Evolutionary conservation across 2,797 vertebrate species (phyloP).

Genomic region (Alfaro cultratus): DNA sequence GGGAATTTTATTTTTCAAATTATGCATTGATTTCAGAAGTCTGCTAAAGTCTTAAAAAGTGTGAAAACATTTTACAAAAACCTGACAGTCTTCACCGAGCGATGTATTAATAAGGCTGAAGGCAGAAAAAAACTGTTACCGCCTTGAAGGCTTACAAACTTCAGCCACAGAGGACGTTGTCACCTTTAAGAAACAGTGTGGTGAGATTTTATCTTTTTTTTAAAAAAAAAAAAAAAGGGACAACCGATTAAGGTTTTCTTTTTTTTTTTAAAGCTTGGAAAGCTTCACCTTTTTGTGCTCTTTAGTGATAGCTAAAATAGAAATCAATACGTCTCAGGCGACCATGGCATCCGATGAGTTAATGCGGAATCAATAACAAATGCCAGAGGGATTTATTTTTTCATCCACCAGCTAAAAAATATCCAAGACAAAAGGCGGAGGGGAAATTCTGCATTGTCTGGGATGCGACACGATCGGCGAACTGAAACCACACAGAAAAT

Average conservation of each 20-base stretch:
- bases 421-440: slow-evolving; percentile 16
- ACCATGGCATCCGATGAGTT: slow-evolving; percentile 62
- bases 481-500: slow-evolving; percentile 29
- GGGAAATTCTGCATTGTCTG: slow-evolving; percentile 12
- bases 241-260: slow-evolving; percentile 50
- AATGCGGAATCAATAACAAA: slow-evolving; percentile 78
- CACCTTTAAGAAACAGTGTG: slow-evolving; percentile 13
- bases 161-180: neutral
- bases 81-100: neutral
- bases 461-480: slow-evolving; percentile 43
- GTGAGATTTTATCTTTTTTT: neutral
- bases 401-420: slow-evolving; percentile 59
- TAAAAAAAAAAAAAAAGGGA: too few relatives aligned
- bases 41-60: neutral
- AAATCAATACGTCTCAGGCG: slow-evolving; percentile 76
- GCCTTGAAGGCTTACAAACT: slow-evolving; percentile 3
- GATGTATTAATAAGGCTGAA: neutral
- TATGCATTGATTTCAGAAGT: neutral
- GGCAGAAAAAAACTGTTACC: neutral
- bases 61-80: neutral
- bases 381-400: slow-evolving; percentile 77
- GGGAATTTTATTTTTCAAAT: too few relatives aligned
- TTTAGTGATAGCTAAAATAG: slow-evolving; percentile 67
- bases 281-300: slow-evolving; percentile 61
- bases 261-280: slow-evolving; percentile 62